Evolutionary conservation across 2,888 invertebrate genomes (phyloP), one percentile per base, ranked within the genome.

Genomic region (Chrysodeixis includens): DNA sequence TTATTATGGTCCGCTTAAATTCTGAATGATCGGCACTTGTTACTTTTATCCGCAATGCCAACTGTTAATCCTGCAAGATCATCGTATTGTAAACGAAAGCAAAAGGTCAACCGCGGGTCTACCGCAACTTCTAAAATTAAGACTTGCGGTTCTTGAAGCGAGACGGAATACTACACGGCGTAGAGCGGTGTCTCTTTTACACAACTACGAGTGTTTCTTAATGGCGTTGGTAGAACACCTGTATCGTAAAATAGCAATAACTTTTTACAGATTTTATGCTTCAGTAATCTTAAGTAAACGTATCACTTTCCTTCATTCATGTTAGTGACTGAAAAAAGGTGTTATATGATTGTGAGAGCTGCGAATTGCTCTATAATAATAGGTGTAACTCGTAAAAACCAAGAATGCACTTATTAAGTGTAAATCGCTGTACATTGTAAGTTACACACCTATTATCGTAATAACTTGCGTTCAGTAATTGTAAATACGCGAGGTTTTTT

Each of bases 401-500:
- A 56, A 54, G 52, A 61, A 73, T 35, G 56, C 46, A 59, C 9
- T 46, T 67, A 78, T 67, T 68, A 61, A 53, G 32, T 16, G 53
- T 60, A 53, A 74, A 66, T 73, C 8, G 55, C 52, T 22, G 67
- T 66, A 53, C 70, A 65, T 57, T 20, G 66, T 69, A 57, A 66
- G 69, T 81, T 67, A 70, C 67, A 60, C 57, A 65, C 59, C 63
- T 63, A 74, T 79, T 76, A 83, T 56, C 54, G 65, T 74, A 76
- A 81, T 79, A 56, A 61, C 61, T 63, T 68, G 56, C 70, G 62
- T 65, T 65, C 26, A 16, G 55, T 26, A 32, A 78, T 75, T 69
- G 46, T 69, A 60, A 56, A 58, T 71, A 66, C 30, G 35, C 35
- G 44, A 66, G 68, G 74, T 83, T 79, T 82, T 80, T 78, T 70